These are phyloP conservation scores for Cheilosia grossa DNA, from an alignment of 2,888 invertebrate genomes.

Conservation along the genomic window DNA sequence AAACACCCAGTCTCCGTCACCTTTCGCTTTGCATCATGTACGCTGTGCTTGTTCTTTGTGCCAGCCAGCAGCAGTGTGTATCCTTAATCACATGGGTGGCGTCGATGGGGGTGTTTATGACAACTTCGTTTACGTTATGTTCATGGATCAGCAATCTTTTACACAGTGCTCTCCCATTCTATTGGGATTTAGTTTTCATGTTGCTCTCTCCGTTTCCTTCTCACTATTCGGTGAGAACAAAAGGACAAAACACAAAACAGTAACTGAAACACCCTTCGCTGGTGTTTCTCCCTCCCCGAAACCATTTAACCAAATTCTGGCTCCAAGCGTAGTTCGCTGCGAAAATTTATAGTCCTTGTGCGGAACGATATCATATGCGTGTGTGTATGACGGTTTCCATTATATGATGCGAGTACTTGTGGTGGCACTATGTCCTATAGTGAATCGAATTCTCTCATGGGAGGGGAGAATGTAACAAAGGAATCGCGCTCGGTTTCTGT, in stretches of 20 bases:
- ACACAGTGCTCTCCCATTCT: constrained; percentile 43
- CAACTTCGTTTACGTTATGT: constrained; percentile 73
- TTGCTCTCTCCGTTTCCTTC: constrained; percentile 5
- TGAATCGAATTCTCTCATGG: constrained; percentile 60
- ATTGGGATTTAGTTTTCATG: constrained; percentile 37
- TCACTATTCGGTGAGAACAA: not conserved
- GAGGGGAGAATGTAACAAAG: constrained; percentile 45
- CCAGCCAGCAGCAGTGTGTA: constrained; percentile 14
- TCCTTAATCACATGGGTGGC: constrained; percentile 68
- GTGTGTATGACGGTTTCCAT: constrained; percentile 46
- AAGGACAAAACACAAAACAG: not conserved
- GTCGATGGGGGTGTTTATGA: constrained; percentile 61
- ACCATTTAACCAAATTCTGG: constrained; percentile 8
- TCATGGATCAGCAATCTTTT: constrained; percentile 65
- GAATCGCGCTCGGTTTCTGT: constrained; percentile 25
- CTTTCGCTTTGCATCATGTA: constrained; percentile 20
- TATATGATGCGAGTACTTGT: constrained; percentile 33
- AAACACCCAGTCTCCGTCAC: constrained; percentile 24
- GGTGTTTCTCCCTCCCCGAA: not conserved
- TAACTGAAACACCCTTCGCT: not conserved
- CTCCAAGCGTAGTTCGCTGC: constrained; percentile 12
- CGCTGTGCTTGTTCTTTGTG: not conserved
- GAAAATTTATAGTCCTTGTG: constrained; percentile 59
- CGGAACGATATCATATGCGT: constrained; percentile 26
- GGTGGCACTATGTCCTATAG: constrained; percentile 42